Base-by-base conservation (phyloP, 1,140 invertebrate genomes). In the Papilio xuthus region DNA sequence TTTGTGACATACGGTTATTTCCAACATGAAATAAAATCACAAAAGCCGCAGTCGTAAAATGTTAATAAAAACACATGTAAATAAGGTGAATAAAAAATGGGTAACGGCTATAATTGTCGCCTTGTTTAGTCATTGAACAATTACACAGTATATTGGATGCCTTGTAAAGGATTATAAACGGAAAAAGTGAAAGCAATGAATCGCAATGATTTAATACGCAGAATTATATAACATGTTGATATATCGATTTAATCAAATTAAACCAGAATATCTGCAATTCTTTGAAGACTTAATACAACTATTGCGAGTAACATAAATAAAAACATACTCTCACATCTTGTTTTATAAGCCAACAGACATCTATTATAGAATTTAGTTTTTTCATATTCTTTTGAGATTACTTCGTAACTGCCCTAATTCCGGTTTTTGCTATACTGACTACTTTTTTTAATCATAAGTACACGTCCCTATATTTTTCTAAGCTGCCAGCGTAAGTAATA, bases 211-310 rank as follows among this genome's bases (percentile, higher is more conserved):
- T 60, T 23, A 60, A 60, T 15, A 13, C 3, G 12, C 0, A 9
- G 23, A 60, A 26, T 60, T 60, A 60, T 60, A 20, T 60, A 60
- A 60, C 56, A 28, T 60, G 10, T 23, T 26, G 56, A 60, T 60
- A 60, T 60, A 60, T 60, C 23, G 56, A 60, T 26, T 60, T 60
- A 60, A 60, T 60, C 20, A 26, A 60, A 60, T 60, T 60, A 60
- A 60, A 60, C 23, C 26, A 18, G 23, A 60, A 60, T 60, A 23
- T 60, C 26, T 2, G 23, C 10, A 60, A 26, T 26, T 26, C 23
- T 28, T 26, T 60, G 23, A 60, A 23, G 56, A 26, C 56, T 60
- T 60, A 60, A 26, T 60, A 12, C 56, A 26, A 60, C 10, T 60
- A 26, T 60, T 60, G 23, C 56, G 20, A 60, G 23, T 60, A 20